These are phyloP conservation scores for Conus ventricosus DNA, from an alignment of 1,140 invertebrate species.

Conservation along the genomic window DNA sequence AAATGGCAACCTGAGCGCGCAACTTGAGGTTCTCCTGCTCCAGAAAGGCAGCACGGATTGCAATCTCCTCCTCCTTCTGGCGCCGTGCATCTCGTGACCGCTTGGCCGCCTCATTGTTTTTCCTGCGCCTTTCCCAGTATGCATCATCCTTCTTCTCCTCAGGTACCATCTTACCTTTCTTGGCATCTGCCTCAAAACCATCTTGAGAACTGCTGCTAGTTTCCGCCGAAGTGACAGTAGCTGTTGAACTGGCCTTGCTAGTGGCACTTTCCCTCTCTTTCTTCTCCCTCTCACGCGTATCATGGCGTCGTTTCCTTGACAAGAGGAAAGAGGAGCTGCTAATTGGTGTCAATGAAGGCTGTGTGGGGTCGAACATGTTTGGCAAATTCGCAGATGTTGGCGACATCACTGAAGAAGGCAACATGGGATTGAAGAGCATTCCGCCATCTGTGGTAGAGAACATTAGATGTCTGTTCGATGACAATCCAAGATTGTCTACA, in stretches of 20 bases:
- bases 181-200: not conserved
- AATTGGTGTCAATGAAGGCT: no score
- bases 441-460: no score
- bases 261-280: conserved; percentile 38
- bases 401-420: no score
- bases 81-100: conserved; percentile 72
- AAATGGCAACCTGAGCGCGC: conserved; percentile 67
- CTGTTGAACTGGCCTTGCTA: not conserved
- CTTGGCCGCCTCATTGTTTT: conserved; percentile 76
- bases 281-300: conserved; percentile 45
- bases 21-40: conserved; percentile 75
- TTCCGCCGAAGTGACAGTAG: not conserved
- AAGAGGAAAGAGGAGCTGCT: conserved; percentile 55
- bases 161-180: conserved; percentile 61
- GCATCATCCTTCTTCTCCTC: conserved; percentile 71
- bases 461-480: no score
- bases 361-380: conserved; percentile 28
- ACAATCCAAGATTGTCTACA: no score
- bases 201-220: not conserved
- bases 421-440: no score
- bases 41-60: conserved; percentile 70
- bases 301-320: conserved; percentile 60
- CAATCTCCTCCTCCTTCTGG: conserved; percentile 74
- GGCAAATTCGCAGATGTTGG: no score
- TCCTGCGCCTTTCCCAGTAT: conserved; percentile 74